Evolutionary conservation across 2,888 invertebrate genomes (phyloP).

Genomic region (Megastigmus dorsalis): DNA sequence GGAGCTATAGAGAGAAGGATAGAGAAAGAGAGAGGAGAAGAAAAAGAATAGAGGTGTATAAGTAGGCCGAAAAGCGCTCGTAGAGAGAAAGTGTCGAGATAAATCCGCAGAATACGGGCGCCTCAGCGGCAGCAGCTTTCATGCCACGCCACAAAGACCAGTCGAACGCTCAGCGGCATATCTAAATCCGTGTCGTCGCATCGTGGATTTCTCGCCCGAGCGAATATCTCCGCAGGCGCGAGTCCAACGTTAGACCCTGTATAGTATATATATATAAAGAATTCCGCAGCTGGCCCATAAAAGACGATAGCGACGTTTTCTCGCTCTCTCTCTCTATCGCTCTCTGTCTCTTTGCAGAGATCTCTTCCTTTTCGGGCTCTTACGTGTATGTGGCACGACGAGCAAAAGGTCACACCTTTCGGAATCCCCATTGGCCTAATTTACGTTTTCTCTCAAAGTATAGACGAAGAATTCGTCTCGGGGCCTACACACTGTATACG

Average conservation of each 20-base stretch:
- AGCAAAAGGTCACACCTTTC: not conserved
- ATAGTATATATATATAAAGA: too few species aligned
- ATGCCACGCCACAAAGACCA: slow-evolving; percentile 20
- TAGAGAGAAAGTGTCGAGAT: slow-evolving; percentile 11
- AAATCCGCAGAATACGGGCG: slow-evolving; percentile 28
- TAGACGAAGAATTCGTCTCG: not conserved
- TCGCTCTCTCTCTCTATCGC: not conserved
- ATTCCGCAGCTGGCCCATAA: too few species aligned
- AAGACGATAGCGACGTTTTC: not conserved
- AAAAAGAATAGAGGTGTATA: slow-evolving; percentile 37
- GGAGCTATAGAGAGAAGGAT: too few species aligned
- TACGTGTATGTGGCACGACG: not conserved
- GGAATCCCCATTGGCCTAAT: slow-evolving; percentile 34
- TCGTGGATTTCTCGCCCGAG: too few species aligned
- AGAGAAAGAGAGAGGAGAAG: too few species aligned
- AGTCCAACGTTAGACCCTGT: too few species aligned
- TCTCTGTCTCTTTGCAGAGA: not conserved
- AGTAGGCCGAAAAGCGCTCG: slow-evolving; percentile 23
- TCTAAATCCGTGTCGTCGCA: slow-evolving; percentile 37
- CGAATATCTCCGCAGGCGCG: too few species aligned
- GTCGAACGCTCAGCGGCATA: not conserved
- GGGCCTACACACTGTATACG: too few species aligned
- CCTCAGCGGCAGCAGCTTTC: not conserved
- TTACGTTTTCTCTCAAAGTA: not conserved
- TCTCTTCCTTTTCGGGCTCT: not conserved